Evolutionary conservation across 1,140 invertebrate genomes (phyloP).

Genomic region (Pentalonia nigronervosa): DNA sequence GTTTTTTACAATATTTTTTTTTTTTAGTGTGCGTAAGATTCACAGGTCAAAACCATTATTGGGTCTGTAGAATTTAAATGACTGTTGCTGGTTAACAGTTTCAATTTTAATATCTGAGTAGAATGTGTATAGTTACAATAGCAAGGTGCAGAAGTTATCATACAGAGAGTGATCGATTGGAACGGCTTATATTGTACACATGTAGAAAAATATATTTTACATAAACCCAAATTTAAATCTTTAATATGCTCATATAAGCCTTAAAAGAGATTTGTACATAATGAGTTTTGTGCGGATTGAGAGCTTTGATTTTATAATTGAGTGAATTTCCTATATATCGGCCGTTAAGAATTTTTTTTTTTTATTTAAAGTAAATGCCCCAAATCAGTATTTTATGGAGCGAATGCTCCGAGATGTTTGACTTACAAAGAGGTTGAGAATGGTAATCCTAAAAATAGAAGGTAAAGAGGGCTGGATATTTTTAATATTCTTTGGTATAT

Average conservation of each 20-base stretch:
- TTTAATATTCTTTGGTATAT: no score
- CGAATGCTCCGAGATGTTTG: background rate
- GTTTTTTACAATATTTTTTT: no score
- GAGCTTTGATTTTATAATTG: background rate
- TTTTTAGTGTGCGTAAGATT: background rate
- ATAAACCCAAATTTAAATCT: background rate
- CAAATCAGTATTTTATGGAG: background rate
- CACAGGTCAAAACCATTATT: background rate
- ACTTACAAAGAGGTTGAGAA: background rate
- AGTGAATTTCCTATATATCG: background rate
- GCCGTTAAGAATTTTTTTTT: background rate
- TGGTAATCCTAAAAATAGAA: background rate
- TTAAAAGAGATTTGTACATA: conserved; percentile 10
- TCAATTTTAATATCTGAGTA: background rate
- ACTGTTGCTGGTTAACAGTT: background rate
- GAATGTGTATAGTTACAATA: background rate
- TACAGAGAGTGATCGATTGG: background rate
- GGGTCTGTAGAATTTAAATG: background rate
- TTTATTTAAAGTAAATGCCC: background rate
- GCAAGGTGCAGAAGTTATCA: background rate
- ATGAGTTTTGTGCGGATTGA: background rate
- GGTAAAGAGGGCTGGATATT: background rate
- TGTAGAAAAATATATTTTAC: background rate
- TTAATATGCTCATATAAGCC: background rate
- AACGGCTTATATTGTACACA: background rate